Base-by-base conservation (phyloP, 2,113 vertebrate species). In the Oostethus manadensis region DNA sequence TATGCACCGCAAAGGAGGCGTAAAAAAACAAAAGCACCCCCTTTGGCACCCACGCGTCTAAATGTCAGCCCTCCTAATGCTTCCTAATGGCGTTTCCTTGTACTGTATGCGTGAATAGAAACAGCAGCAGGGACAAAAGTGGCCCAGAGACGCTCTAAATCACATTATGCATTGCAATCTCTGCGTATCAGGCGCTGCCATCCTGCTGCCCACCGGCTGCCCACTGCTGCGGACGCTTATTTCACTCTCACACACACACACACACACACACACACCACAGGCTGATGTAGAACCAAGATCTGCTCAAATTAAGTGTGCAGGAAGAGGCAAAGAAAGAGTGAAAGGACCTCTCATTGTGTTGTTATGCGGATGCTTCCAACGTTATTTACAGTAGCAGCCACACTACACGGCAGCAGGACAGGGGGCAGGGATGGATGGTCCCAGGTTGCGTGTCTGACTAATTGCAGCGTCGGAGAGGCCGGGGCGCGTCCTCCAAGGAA, bases 31-130 rank as follows among this genome's bases (percentile, higher is more conserved):
- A 68, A 81, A 70, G 60, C 74, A 76, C 71, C 62, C 70, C 75
- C 76, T 64, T 71, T 75, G 42, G 56, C 59, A 74, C 53, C 61
- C 69, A 66, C 70, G 55, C 48, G 54, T 57, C 58, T 84, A 85
- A 87, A 86, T 80, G 78, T 83, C 80, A 85, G 74, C 29, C 53
- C 77, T 76, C 58, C 73, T 69, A n/a, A 70, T 76, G 65, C 70
- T 62, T 65, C 18, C 54, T 77, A 73, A 69, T 71, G 40, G 56
- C 40, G 60, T 57, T 21, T 48, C 18, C 48, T 42, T 54, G 61
- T 57, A 54, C 33, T 71, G 59, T 51, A 63, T 69, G 63, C 74
- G 76, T 73, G 78, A 81, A 74, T 83, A 73, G 75, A 76, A 85
- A 70, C 65, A 66, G 64, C 55, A 56, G 44, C 58, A 56, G 44